A percentile compares a stretch with the other conserved stretches of the same genome.
phyloP scores from a whole-genome alignment of 2,888 invertebrate species.

The Drosophila peninsularis region DNA sequence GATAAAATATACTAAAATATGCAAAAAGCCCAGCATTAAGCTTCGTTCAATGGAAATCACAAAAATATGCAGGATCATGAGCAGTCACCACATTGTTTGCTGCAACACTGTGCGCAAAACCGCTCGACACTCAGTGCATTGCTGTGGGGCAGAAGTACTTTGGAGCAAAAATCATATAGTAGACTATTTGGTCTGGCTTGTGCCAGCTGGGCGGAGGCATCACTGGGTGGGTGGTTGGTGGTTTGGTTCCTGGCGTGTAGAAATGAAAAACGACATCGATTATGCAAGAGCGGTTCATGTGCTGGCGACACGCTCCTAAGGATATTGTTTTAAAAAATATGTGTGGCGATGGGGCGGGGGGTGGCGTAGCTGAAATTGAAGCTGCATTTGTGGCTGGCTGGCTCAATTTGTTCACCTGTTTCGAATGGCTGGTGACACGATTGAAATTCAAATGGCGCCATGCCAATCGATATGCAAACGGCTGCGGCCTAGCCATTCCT shows the following conservation, averaged over 20 bases:
- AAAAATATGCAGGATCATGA: not conserved
- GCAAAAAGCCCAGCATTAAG: not conserved
- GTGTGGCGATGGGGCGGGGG: not conserved
- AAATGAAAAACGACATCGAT: slow-evolving; percentile 72
- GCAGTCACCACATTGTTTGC: slow-evolving; percentile 8
- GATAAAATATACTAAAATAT: not conserved
- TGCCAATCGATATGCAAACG: slow-evolving; percentile 62
- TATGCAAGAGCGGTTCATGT: slow-evolving; percentile 53
- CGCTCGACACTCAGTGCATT: slow-evolving; percentile 3
- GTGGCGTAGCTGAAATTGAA: not conserved
- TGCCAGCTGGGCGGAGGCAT: slow-evolving; percentile 12
- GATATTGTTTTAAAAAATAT: slow-evolving; percentile 44
- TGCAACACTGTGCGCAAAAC: slow-evolving; percentile 1
- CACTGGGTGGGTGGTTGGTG: not conserved
- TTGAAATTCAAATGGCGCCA: slow-evolving; percentile 60
- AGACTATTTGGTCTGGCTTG: slow-evolving; percentile 31
- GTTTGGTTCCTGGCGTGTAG: slow-evolving; percentile 38
- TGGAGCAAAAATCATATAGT: slow-evolving; percentile 52
- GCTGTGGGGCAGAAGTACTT: slow-evolving; percentile 28
- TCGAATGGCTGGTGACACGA: slow-evolving; percentile 29
- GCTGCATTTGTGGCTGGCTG: not conserved
- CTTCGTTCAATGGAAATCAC: slow-evolving; percentile 1
- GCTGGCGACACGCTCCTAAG: slow-evolving; percentile 16
- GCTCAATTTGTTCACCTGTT: slow-evolving; percentile 45
- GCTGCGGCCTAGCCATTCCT: slow-evolving; percentile 48